A percentile compares a stretch with the other conserved stretches of the same genome.
phyloP scores from a whole-genome alignment of 2,113 vertebrate genomes.

The Stigmatopora argus region DNA sequence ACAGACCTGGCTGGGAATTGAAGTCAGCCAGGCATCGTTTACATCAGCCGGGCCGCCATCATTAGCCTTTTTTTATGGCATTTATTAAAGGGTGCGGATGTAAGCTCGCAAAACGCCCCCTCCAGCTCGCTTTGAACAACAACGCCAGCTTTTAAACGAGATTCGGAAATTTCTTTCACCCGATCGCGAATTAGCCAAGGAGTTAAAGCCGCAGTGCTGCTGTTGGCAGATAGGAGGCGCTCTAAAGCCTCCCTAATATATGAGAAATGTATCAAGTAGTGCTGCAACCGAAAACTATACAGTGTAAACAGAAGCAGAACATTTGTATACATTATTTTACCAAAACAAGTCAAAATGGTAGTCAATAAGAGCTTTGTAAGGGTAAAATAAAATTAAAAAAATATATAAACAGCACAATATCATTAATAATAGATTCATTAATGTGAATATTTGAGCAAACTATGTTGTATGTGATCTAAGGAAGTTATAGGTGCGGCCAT shows the following conservation, averaged over 20 bases:
- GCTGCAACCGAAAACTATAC: slow-evolving; percentile 43
- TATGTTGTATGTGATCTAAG: no score
- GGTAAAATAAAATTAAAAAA: no score
- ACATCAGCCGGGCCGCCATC: not conserved
- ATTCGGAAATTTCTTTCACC: not conserved
- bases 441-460: no score
- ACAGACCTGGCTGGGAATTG: not conserved
- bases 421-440: no score
- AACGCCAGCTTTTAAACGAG: not conserved
- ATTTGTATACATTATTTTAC: no score
- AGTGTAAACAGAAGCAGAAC: no score
- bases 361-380: no score
- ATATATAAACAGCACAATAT: no score
- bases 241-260: slow-evolving; percentile 55
- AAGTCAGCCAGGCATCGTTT: not conserved
- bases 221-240: slow-evolving; percentile 66
- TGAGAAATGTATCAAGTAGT: not conserved
- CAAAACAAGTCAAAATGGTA: no score
- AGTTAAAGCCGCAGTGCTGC: not conserved
- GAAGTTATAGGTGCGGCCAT: no score
- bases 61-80: slow-evolving; percentile 4
- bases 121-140: slow-evolving; percentile 3
- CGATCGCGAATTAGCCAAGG: no score
- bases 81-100: slow-evolving; percentile 1
- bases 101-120: slow-evolving; percentile 1